Conservation (phyloP, 2,888 invertebrate genomes). For the Acleris holmiana region DNA sequence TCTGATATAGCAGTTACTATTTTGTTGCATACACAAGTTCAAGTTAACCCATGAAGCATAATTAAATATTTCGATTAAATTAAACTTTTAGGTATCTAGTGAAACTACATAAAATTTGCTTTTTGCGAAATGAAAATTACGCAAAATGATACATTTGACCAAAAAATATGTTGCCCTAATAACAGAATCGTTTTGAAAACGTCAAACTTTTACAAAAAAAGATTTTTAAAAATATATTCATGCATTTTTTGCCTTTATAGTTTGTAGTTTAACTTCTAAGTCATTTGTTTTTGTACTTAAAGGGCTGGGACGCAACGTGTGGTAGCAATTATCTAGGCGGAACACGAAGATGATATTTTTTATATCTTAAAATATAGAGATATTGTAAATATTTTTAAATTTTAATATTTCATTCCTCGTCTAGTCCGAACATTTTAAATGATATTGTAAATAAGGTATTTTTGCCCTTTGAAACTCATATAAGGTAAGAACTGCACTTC, state of each 20-base stretch:
- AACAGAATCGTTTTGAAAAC: conserved; percentile 1
- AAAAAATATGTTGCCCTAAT: too few relatives aligned
- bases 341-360: conserved; percentile 50
- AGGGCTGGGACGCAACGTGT: conserved; percentile 44
- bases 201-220: conserved; percentile 17
- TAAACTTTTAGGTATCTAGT: too few relatives aligned
- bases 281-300: conserved; percentile 35
- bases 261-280: conserved; percentile 34
- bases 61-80: too few relatives aligned
- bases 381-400: conserved; percentile 45
- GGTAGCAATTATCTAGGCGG: conserved; percentile 41
- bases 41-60: too few relatives aligned
- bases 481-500: conserved; percentile 43
- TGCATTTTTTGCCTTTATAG: conserved; percentile 38
- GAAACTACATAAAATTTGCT: too few relatives aligned
- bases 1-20: too few relatives aligned
- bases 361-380: conserved; percentile 46
- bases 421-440: conserved; percentile 54
- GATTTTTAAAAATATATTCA: conserved; percentile 33
- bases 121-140: too few relatives aligned
- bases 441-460: conserved; percentile 46
- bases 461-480: conserved; percentile 53
- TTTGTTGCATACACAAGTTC: too few relatives aligned
- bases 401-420: conserved; percentile 51
- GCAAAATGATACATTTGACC: too few relatives aligned